Base-by-base conservation (phyloP, 2,113 vertebrate species). In the Clarias magur region DNA sequence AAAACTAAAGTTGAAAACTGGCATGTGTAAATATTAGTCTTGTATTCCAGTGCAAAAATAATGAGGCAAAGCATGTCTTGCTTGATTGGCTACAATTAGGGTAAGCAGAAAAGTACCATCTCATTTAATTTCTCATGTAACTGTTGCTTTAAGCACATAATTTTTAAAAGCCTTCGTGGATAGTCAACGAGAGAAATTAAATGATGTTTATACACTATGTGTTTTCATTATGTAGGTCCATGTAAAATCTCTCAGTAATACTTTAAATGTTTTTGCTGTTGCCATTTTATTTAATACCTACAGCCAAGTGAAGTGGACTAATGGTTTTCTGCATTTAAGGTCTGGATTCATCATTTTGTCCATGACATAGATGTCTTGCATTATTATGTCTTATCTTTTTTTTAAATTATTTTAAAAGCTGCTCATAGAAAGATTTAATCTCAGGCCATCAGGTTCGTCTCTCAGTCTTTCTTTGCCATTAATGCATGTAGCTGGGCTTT, bases 401-500 rank as follows among this genome's bases (percentile, higher is more conserved):
- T 1, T 59, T 1, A 13, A 34, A 80, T 72, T 76, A 73, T 84
- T 88, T 80, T n/a, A 80, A 60, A 53, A 84, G 82, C 60, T 72
- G 54, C 27, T 13, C n/a, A 38, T 60, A 53, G 54, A 80, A 78
- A 75, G 56, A 68, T 80, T 53, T 75, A 17, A 54, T 88, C 42
- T 72, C 42, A 54, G 34, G 25, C 78, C 72, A 59, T 79, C 12
- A 48, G 17, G 42, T 83, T 70, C 60, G 21, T 70, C 84, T 84
- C 48, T 82, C 48, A n/a, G 42, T 56, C 10, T 48, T 56, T 87
- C 21, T 84, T 73, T 88, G 54, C 81, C n/a, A 30, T 86, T 62
- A 91, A 88, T 86, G 56, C 60, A 42, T 67, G 80, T 86, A 25
- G 48, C 83, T 88, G 82, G 87, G 82, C 76, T 86, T 83, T 79